A percentile compares a stretch with the other conserved stretches of the same genome.
phyloP scores from a whole-genome alignment of 2,797 vertebrate species.

The Clarias platycephalus region DNA sequence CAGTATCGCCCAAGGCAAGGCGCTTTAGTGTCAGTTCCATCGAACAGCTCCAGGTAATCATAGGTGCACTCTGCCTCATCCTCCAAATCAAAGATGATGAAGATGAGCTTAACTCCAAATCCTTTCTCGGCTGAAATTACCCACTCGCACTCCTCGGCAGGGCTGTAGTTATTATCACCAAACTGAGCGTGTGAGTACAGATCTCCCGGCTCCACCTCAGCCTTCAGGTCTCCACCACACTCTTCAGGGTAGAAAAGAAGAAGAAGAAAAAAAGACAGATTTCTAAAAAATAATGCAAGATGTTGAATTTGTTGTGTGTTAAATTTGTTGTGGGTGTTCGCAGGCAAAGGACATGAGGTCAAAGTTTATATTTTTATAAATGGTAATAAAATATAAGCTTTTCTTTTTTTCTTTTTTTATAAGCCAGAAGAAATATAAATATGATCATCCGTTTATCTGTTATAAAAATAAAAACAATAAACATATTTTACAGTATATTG shows the following conservation, averaged over 20 bases:
- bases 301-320: background rate
- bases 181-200: slow-evolving; percentile 96
- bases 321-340: background rate
- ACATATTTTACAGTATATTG: background rate
- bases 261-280: background rate
- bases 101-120: slow-evolving; percentile 94
- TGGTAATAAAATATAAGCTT: background rate
- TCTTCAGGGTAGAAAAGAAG: slow-evolving; percentile 67
- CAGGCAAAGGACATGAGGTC: background rate
- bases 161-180: slow-evolving; percentile 93
- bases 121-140: slow-evolving; percentile 91
- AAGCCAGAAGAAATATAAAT: background rate
- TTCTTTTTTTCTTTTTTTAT: too few relatives aligned
- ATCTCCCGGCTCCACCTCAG: slow-evolving; percentile 94
- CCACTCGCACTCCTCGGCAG: slow-evolving; percentile 92
- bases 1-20: slow-evolving; percentile 93
- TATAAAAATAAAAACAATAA: background rate
- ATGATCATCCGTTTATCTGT: background rate
- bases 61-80: slow-evolving; percentile 95
- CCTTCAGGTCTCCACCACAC: slow-evolving; percentile 88
- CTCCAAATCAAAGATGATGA: slow-evolving; percentile 97
- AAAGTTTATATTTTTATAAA: background rate
- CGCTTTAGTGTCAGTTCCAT: slow-evolving; percentile 87
- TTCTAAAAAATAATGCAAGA: background rate
- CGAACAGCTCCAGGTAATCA: slow-evolving; percentile 96